These are phyloP conservation scores for Disparrhopalites patrizii DNA, from an alignment of 2,888 invertebrate species.

Conservation along the genomic window DNA sequence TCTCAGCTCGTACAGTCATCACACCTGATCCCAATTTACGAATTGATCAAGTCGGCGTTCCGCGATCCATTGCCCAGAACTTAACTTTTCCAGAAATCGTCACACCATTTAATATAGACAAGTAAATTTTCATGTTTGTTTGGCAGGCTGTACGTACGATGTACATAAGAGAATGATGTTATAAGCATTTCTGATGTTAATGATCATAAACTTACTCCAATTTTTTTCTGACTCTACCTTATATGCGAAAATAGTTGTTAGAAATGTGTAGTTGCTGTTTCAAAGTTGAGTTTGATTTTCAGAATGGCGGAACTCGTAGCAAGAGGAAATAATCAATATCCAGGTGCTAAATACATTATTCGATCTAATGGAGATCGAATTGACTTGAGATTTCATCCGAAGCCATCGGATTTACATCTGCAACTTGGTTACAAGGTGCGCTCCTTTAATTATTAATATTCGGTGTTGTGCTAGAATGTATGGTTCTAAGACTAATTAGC, in stretches of 20 bases:
- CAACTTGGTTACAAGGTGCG: constrained; percentile 82
- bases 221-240: constrained; percentile 23
- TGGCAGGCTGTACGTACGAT: not conserved
- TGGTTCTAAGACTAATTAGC: not conserved
- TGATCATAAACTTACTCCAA: constrained; percentile 22
- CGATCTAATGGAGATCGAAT: constrained; percentile 98
- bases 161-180: not conserved
- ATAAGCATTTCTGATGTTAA: not conserved
- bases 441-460: no score
- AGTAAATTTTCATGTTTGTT: not conserved
- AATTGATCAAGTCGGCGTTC: constrained; percentile 97
- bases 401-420: constrained; percentile 91
- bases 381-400: constrained; percentile 96
- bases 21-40: constrained; percentile 93
- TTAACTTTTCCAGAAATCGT: constrained; percentile 99
- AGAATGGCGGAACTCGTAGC: constrained; percentile 87
- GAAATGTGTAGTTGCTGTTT: not conserved
- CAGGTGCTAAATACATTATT: constrained; percentile 98
- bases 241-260: not conserved
- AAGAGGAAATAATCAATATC: constrained; percentile 96
- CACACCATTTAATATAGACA: constrained; percentile 96
- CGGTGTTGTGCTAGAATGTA: no score
- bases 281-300: constrained; percentile 34
- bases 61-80: constrained; percentile 96
- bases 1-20: constrained; percentile 97